Evolutionary conservation across 64 coral and sea anemone genomes (phyloP).

Genomic region (Pocillopora verrucosa): DNA sequence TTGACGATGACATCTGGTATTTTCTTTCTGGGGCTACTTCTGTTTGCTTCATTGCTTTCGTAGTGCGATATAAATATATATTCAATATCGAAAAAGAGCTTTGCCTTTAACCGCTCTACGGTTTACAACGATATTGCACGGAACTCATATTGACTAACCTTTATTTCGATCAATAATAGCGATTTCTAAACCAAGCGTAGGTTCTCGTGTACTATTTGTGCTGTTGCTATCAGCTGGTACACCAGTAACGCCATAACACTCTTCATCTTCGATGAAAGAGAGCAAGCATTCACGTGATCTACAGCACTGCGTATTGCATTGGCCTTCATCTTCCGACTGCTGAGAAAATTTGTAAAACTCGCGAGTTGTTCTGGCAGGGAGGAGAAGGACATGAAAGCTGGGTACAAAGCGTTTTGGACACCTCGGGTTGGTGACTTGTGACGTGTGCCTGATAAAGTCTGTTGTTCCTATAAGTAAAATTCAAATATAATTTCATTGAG

Average conservation of each 20-base stretch:
- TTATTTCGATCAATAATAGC: conserved; percentile 67
- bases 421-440: conserved; percentile 28
- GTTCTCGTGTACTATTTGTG: background rate
- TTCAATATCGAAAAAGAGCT: background rate
- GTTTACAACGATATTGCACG: background rate
- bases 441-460: conserved; percentile 45
- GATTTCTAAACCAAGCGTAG: conserved; percentile 26
- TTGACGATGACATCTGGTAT: background rate
- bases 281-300: conserved; percentile 36
- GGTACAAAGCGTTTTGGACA: conserved; percentile 52
- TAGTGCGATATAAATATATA: background rate
- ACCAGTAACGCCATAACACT: conserved; percentile 51
- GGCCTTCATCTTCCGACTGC: conserved; percentile 3
- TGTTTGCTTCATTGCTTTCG: background rate
- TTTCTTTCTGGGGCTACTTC: background rate
- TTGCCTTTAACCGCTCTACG: background rate
- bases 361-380: background rate
- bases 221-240: background rate
- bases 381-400: conserved; percentile 43
- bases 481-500: no score
- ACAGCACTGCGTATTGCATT: conserved; percentile 45
- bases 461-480: background rate
- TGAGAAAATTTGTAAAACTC: conserved; percentile 10
- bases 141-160: conserved; percentile 16
- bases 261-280: conserved; percentile 43